phyloP scores from a whole-genome alignment of 2,797 vertebrate species.

The Peromyscus attwateri region DNA sequence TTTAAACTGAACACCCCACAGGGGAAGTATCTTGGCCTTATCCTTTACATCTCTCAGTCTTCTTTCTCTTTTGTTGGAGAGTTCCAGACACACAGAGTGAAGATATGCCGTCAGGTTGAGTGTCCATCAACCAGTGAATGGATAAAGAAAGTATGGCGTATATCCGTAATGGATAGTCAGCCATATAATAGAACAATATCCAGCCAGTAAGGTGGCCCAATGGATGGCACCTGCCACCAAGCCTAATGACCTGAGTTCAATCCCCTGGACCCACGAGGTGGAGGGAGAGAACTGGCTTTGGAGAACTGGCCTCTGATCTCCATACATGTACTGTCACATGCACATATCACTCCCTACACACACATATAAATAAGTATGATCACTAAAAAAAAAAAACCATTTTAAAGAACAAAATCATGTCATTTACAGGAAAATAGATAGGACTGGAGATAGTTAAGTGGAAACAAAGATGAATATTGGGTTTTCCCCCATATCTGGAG shows the following conservation, averaged over 20 bases:
- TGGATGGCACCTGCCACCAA: neutral
- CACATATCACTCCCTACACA: neutral
- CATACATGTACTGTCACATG: rapidly evolving
- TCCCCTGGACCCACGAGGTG: neutral
- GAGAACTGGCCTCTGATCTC: neutral
- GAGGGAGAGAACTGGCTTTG: neutral
- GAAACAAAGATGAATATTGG: neutral
- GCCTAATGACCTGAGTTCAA: neutral
- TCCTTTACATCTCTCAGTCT: neutral
- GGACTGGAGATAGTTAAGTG: neutral
- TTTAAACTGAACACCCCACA: neutral
- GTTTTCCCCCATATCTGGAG: neutral
- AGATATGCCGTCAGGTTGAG: neutral
- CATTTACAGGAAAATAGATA: neutral
- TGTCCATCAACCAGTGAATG: neutral
- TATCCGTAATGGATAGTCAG: neutral
- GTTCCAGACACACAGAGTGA: neutral
- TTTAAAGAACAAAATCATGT: neutral
- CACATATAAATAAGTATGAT: neutral
- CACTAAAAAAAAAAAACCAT: neutral
- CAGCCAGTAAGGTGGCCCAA: neutral
- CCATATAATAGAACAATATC: neutral
- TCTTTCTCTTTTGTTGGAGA: neutral
- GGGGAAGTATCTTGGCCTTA: neutral
- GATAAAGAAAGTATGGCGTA: neutral